Evolutionary conservation across 2,888 invertebrate species (phyloP).

Genomic region (Priocnemis perturbator): DNA sequence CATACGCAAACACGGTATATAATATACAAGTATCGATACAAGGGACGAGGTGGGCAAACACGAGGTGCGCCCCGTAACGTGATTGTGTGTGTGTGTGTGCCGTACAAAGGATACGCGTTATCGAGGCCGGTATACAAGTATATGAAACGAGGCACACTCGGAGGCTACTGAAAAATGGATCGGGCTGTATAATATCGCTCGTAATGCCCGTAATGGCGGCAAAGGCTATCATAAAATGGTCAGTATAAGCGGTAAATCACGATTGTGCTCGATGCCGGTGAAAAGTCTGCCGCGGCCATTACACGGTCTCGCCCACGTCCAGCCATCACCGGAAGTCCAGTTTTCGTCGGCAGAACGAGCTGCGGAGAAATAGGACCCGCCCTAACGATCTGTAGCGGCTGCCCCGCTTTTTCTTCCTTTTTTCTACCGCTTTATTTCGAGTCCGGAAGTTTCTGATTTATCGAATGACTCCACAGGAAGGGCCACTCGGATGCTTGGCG

Average conservation of each 20-base stretch:
- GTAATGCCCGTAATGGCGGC: conserved; percentile 47
- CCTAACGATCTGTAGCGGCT: conserved; percentile 14
- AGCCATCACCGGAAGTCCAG: background rate
- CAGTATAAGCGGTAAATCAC: conserved; percentile 50
- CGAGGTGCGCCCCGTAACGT: too few species aligned
- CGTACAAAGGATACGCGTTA: background rate
- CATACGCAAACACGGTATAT: background rate
- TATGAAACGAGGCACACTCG: conserved; percentile 21
- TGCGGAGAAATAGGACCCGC: conserved; percentile 17
- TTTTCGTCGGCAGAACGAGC: conserved; percentile 3
- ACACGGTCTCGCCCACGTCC: too few species aligned
- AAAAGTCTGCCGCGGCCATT: too few species aligned
- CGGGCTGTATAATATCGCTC: conserved; percentile 45
- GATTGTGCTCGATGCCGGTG: conserved; percentile 6
- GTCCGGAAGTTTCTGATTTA: conserved; percentile 35
- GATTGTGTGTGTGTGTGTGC: too few species aligned
- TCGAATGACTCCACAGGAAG: conserved; percentile 25
- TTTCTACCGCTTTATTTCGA: conserved; percentile 7
- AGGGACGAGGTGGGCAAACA: too few species aligned
- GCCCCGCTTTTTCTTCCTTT: background rate
- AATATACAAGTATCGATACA: too few species aligned
- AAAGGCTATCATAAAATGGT: conserved; percentile 58
- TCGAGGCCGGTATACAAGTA: background rate
- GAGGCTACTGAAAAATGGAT: conserved; percentile 42
- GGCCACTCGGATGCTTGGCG: conserved; percentile 10